These are phyloP conservation scores for Orestias chungarensis DNA, from an alignment of 2,797 vertebrate species.

Conservation along the genomic window DNA sequence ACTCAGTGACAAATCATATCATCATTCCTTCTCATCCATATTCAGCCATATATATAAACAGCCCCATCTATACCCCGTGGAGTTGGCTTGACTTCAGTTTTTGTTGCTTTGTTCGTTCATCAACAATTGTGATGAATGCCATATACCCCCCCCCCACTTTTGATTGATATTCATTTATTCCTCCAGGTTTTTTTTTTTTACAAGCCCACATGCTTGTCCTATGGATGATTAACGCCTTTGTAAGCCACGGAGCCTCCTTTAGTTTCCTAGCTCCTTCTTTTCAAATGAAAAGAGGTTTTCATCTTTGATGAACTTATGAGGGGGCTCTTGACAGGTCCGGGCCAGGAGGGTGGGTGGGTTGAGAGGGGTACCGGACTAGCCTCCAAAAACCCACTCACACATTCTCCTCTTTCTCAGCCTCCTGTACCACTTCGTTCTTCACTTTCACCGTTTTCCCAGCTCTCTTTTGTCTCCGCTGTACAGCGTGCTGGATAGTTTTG, in stretches of 20 bases:
- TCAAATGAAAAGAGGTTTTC: slow-evolving; percentile 82
- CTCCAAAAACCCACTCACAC: slow-evolving; percentile 38
- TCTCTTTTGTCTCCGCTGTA: slow-evolving; percentile 4
- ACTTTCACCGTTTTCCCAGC: slow-evolving; percentile 18
- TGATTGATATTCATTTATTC: slow-evolving; percentile 77
- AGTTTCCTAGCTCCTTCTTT: slow-evolving; percentile 67
- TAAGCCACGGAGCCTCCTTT: slow-evolving; percentile 68
- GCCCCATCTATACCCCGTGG: slow-evolving; percentile 6
- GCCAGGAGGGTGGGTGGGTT: slow-evolving; percentile 15
- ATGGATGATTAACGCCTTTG: slow-evolving; percentile 73
- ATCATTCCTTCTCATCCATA: background rate
- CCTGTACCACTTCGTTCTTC: slow-evolving; percentile 15
- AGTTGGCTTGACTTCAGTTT: slow-evolving; percentile 21
- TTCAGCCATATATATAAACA: slow-evolving; percentile 13
- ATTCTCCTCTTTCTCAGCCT: slow-evolving; percentile 9
- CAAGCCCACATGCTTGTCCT: slow-evolving; percentile 62
- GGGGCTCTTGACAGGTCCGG: slow-evolving; percentile 72
- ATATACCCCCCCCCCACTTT: slow-evolving; percentile 20
- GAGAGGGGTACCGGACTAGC: slow-evolving; percentile 12
- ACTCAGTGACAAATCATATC: background rate
- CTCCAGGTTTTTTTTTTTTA: slow-evolving; percentile 58
- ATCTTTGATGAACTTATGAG: slow-evolving; percentile 83
- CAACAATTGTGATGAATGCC: slow-evolving; percentile 40
- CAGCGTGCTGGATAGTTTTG: slow-evolving; percentile 25
- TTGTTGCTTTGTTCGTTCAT: slow-evolving; percentile 54